Base-by-base conservation (phyloP, 2,113 vertebrate genomes). In the Tringa solitaria region DNA sequence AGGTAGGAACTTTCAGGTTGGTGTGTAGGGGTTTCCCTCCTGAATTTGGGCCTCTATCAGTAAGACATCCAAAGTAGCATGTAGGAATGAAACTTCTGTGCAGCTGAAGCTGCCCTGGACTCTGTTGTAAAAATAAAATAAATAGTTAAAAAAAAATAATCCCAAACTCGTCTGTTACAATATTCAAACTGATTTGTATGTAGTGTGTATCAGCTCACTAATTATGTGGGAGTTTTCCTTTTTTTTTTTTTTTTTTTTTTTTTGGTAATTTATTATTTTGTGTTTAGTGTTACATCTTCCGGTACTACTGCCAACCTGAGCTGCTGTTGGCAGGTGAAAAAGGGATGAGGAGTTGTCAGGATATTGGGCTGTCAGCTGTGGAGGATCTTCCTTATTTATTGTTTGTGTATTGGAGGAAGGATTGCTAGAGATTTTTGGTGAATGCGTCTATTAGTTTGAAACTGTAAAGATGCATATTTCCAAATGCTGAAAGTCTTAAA, bases 201-300 rank as follows among this genome's bases (percentile, higher is more conserved):
- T 2, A 1, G 2, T 45, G 9, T 72, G 1, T 75, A 3, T 77
- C 5, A n/a, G 33, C 10, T 59, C 0, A 21, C 4, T 65, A 51
- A 20, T 78, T 88, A 35, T 57, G 18, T 5, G 22, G 20, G 3
- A 15, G 8, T 45, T 46, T 91, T 72, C 14, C 2, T 26, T 76
- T 87, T 63, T 83, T 76, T 87, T 87, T 48, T 22, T 63, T 26
- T 76, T 87, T 63, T 83, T 76, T 87, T 87, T 48, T 22, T 63
- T 85, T 76, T 87, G 12, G 2, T 39, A 13, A 27, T 41, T 73
- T 59, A 41, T 23, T 69, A 20, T 35, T 80, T 78, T 70, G 6
- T 14, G 4, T 39, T 51, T 53, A 70, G 8, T 20, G 12, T 65
- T 89, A 5, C 4, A 9, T 46, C 16, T 57, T 63, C 11, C 15